Percentiles rank a stretch among this genome's conserved stretches.
Conservation (phyloP, 2,797 vertebrate genomes). For the Botia almorhae region DNA sequence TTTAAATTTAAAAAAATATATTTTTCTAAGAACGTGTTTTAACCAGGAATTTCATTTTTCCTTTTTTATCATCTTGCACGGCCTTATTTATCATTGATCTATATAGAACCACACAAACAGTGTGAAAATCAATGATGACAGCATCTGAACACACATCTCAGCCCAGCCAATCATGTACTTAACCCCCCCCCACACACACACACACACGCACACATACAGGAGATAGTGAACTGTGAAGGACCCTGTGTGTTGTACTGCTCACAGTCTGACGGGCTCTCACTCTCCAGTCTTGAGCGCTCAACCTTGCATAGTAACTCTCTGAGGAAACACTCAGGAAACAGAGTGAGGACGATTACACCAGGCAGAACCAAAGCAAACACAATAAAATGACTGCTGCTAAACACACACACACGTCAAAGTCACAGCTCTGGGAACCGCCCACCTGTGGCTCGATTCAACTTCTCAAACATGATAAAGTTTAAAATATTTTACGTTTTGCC, state of each 20-base stretch:
- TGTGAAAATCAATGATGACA: slow-evolving; percentile 2
- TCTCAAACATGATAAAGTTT: too few relatives aligned
- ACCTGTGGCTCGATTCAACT: background rate
- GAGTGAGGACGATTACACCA: slow-evolving; percentile 33
- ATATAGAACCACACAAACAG: slow-evolving; percentile 17
- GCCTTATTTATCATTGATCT: background rate
- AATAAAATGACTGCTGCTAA: slow-evolving; percentile 34
- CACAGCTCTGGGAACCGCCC: slow-evolving; percentile 22
- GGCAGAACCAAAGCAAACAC: slow-evolving; percentile 33
- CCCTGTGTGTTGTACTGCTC: slow-evolving; percentile 14
- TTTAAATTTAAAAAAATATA: too few relatives aligned
- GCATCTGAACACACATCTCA: background rate
- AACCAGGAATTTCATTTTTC: too few relatives aligned
- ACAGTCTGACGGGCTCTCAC: slow-evolving; percentile 44
- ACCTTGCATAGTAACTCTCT: slow-evolving; percentile 66
- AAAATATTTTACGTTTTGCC: too few relatives aligned
- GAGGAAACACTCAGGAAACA: slow-evolving; percentile 58
- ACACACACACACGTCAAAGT: background rate
- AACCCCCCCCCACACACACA: background rate
- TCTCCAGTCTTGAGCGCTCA: slow-evolving; percentile 30
- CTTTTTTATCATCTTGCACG: background rate
- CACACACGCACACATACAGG: background rate
- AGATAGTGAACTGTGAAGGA: slow-evolving; percentile 32
- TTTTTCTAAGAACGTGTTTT: too few relatives aligned
- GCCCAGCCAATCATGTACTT: background rate